Evolutionary conservation across 2,113 vertebrate species (phyloP).

Genomic region (Gnathonemus echidnorhynchus): DNA sequence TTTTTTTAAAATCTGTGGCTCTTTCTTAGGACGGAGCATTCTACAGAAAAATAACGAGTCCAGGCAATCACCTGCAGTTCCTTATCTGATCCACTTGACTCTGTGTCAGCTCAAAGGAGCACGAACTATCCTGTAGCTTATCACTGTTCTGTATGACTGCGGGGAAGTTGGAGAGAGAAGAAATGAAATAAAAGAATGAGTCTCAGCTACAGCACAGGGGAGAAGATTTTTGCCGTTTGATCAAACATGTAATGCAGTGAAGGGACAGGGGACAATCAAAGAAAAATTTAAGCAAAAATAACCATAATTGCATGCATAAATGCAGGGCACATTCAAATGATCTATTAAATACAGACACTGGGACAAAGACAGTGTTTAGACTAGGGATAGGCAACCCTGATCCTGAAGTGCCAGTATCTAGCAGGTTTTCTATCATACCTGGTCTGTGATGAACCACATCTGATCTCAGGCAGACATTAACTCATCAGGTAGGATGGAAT

Average conservation of each 20-base stretch:
- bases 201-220: background rate
- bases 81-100: slow-evolving; percentile 72
- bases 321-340: background rate
- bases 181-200: background rate
- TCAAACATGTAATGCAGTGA: background rate
- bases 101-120: slow-evolving; percentile 66
- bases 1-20: background rate
- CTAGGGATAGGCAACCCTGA: background rate
- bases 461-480: background rate
- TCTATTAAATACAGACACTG: background rate
- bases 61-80: slow-evolving; percentile 63
- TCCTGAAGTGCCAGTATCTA: background rate
- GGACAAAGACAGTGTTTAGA: background rate
- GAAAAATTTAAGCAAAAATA: background rate
- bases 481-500: background rate
- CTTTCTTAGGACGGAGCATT: background rate
- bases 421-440: background rate
- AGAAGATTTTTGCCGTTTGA: background rate
- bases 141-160: slow-evolving; percentile 72
- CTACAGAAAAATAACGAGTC: background rate
- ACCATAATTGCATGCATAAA: background rate
- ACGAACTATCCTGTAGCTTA: slow-evolving; percentile 72
- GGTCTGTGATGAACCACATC: background rate
- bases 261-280: background rate
- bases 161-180: background rate